phyloP scores from a whole-genome alignment of 2,888 invertebrate genomes.

The Sabatieria punctata region DNA sequence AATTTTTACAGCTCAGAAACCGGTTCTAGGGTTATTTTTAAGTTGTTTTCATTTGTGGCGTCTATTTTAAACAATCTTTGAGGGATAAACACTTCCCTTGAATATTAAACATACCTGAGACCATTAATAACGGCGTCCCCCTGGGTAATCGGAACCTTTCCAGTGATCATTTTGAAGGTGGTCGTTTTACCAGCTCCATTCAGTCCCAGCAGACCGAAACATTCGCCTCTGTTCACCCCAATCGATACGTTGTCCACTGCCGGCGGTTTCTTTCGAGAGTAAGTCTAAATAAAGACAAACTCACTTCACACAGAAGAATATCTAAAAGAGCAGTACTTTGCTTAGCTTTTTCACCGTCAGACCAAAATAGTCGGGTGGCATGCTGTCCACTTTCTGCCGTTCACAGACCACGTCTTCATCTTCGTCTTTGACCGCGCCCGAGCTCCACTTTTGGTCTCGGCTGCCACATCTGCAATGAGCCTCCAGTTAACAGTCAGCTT shows the following conservation, averaged over 20 bases:
- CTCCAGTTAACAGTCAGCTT: no score
- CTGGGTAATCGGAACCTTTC: constrained; percentile 36
- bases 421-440: not conserved
- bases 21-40: constrained; percentile 48
- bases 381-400: not conserved
- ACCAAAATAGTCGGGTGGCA: not conserved
- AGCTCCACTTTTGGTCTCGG: no score
- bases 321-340: no score
- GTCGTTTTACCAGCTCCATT: constrained; percentile 71
- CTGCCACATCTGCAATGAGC: no score
- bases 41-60: constrained; percentile 68
- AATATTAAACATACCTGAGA: constrained; percentile 48
- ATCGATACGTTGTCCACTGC: constrained; percentile 43
- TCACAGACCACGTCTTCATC: not conserved
- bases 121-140: constrained; percentile 40
- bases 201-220: constrained; percentile 65
- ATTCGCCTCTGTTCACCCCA: constrained; percentile 45
- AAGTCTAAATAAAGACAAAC: constrained; percentile 9
- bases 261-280: constrained; percentile 16
- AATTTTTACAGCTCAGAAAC: not conserved
- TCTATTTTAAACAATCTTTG: no score
- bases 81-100: no score
- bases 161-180: constrained; percentile 53
- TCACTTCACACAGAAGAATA: no score
- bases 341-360: no score